Evolutionary conservation across 2,797 vertebrate species (phyloP).

Genomic region (Rhabdophis nuchalis): DNA sequence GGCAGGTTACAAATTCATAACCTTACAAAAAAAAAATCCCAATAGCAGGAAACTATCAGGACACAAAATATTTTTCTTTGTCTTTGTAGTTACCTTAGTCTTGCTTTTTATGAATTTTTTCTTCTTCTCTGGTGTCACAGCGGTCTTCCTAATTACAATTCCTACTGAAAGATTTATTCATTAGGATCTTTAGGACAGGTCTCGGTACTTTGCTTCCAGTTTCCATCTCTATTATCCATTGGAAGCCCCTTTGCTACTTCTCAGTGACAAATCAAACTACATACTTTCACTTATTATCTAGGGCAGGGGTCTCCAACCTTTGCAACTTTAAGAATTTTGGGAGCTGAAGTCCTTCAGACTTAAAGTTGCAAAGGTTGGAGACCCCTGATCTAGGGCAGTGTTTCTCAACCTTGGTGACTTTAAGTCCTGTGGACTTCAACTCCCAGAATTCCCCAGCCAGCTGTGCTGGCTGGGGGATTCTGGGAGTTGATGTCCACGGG

Average conservation of each 20-base stretch:
- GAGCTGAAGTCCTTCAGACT: no score
- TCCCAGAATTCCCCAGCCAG: no score
- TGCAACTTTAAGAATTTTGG: no score
- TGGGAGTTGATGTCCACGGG: no score
- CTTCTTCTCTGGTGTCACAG: background rate
- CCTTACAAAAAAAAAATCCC: background rate
- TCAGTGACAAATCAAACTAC: background rate
- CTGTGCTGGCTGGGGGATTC: no score
- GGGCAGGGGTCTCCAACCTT: no score
- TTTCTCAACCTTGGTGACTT: no score
- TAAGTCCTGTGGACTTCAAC: no score
- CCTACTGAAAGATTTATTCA: background rate
- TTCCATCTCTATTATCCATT: background rate
- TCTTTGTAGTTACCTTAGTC: no score
- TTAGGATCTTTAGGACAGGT: background rate
- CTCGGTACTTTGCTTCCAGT: background rate
- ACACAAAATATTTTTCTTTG: background rate
- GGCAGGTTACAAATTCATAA: background rate
- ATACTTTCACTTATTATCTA: background rate
- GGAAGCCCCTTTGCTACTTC: background rate
- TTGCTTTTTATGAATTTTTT: no score
- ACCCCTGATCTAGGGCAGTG: no score
- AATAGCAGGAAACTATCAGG: background rate
- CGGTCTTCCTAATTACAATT: background rate
- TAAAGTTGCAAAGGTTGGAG: no score